Percentiles rank a stretch among this genome's conserved stretches.
phyloP scores from a whole-genome alignment of 2,888 invertebrate genomes.

The Timema cristinae region DNA sequence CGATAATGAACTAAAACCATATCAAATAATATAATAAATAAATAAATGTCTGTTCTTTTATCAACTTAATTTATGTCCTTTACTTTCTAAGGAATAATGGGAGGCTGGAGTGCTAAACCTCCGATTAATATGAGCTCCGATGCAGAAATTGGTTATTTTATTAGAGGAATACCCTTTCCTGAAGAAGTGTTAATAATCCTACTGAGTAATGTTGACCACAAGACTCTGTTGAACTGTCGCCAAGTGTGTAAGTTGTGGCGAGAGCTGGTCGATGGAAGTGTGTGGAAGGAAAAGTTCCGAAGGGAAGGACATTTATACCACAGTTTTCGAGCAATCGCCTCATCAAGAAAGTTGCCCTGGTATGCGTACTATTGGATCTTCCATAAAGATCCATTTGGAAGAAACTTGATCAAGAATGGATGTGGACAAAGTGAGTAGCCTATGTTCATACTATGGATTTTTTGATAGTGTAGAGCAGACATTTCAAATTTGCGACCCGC shows the following conservation, averaged over 20 bases:
- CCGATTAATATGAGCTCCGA: too few species aligned
- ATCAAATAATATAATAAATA: too few species aligned
- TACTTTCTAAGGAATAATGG: too few species aligned
- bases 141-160: background rate
- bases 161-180: constrained; percentile 40
- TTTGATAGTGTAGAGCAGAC: too few species aligned
- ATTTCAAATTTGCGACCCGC: too few species aligned
- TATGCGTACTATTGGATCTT: constrained; percentile 46
- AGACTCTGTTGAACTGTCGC: constrained; percentile 45
- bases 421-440: constrained; percentile 43
- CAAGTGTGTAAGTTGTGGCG: constrained; percentile 53
- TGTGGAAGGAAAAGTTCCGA: constrained; percentile 46
- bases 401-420: constrained; percentile 51
- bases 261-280: constrained; percentile 44
- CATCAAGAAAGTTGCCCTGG: constrained; percentile 43
- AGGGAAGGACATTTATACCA: constrained; percentile 33
- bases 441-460: too few species aligned
- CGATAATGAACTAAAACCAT: too few species aligned
- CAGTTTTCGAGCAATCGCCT: constrained; percentile 36
- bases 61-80: too few species aligned
- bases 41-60: too few species aligned
- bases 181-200: constrained; percentile 49
- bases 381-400: constrained; percentile 44
- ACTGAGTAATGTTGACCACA: constrained; percentile 43
- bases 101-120: too few species aligned